Percentiles rank a stretch among this genome's conserved stretches.
Conservation (phyloP, 2,797 vertebrate genomes). For the Pithecia hirsuta region DNA sequence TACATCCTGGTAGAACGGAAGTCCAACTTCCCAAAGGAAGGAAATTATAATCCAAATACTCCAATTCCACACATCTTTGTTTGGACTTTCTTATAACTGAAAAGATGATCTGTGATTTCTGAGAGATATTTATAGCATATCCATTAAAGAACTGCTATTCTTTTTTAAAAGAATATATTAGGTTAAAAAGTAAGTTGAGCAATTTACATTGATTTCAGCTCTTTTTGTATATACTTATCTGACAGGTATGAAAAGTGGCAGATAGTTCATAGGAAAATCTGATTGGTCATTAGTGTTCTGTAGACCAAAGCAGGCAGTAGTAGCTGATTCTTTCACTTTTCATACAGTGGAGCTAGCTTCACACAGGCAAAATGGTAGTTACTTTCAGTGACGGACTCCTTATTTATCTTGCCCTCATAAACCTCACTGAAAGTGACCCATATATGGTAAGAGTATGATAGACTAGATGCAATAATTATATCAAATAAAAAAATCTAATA, state of each 20-base stretch:
- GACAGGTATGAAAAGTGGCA: not conserved
- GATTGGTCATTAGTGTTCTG: not conserved
- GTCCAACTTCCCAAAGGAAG: not conserved
- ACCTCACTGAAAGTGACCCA: not conserved
- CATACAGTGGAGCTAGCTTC: not conserved
- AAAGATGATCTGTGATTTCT: not conserved
- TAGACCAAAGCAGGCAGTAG: not conserved
- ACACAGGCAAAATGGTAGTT: not conserved
- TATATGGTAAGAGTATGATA: not conserved
- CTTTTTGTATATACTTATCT: not conserved
- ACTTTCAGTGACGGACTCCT: not conserved
- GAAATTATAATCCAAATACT: not conserved
- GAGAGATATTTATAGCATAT: not conserved
- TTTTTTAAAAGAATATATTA: not conserved
- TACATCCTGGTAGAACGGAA: not conserved
- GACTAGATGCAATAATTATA: not conserved
- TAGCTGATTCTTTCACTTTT: not conserved
- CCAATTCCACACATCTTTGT: not conserved
- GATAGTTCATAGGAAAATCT: not conserved
- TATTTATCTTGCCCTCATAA: not conserved
- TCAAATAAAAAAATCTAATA: not conserved
- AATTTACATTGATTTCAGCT: not conserved
- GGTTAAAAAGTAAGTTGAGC: not conserved
- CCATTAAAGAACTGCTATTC: not conserved
- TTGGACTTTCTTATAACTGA: not conserved